Evolutionary conservation across 2,888 invertebrate species (phyloP).

Genomic region (Rhimphoctona megacephalus): DNA sequence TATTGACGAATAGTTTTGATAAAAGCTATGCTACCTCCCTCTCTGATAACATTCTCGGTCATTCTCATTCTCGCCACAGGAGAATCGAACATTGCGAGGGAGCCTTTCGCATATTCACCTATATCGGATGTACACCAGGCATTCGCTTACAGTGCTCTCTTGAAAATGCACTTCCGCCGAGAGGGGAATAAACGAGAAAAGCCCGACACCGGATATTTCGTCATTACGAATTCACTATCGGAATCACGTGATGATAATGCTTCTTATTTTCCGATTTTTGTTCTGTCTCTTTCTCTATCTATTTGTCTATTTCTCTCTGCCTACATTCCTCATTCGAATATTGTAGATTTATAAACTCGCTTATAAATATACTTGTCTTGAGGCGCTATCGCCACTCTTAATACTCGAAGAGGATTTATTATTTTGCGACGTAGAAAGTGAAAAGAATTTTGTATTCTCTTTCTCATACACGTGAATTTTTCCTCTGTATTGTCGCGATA

Average conservation of each 20-base stretch:
- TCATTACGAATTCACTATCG: constrained; percentile 61
- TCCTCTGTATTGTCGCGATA: constrained; percentile 35
- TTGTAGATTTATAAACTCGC: neutral
- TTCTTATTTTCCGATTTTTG: constrained; percentile 4
- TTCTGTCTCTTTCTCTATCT: constrained; percentile 12
- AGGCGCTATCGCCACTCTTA: too few species aligned
- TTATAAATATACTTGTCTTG: too few species aligned
- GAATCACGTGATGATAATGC: constrained; percentile 28
- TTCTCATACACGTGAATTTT: constrained; percentile 12
- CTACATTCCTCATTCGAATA: neutral
- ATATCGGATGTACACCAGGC: constrained; percentile 33
- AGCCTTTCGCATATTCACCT: constrained; percentile 42
- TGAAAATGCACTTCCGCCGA: constrained; percentile 52
- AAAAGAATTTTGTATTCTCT: constrained; percentile 50
- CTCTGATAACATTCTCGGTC: constrained; percentile 25
- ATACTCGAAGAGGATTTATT: constrained; percentile 8
- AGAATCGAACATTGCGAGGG: constrained; percentile 32
- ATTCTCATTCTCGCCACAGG: constrained; percentile 24
- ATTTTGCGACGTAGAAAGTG: constrained; percentile 14
- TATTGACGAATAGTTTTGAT: constrained; percentile 36
- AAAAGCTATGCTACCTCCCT: constrained; percentile 31
- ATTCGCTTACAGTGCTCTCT: constrained; percentile 21
- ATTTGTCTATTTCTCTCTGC: constrained; percentile 11
- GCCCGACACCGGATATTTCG: constrained; percentile 59
- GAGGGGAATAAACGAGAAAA: constrained; percentile 27